Conservation (phyloP, 1,140 invertebrate genomes). For the Hyles euphorbiae region DNA sequence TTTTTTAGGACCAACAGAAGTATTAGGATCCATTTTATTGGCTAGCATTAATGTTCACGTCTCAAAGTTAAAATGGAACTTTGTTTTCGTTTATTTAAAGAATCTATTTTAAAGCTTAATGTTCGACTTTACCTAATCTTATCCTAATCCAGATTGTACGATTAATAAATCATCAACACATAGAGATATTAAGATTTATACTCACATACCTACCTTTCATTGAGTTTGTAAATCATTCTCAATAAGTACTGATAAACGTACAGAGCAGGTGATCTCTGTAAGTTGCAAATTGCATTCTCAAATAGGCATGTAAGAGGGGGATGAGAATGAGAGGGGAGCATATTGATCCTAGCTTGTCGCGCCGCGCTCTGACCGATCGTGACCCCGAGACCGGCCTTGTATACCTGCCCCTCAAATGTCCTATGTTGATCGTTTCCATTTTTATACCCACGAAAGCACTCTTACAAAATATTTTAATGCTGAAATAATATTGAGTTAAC, state of each 20-base stretch:
- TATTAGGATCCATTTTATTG: too few relatives aligned
- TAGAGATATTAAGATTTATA: too few relatives aligned
- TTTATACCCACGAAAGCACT: background rate
- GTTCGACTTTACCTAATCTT: too few relatives aligned
- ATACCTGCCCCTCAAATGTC: constrained; percentile 22
- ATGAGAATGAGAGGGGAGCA: constrained; percentile 35
- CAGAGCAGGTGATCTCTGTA: constrained; percentile 23
- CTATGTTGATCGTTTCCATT: constrained; percentile 6
- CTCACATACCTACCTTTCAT: too few relatives aligned
- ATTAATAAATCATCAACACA: too few relatives aligned
- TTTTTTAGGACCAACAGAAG: too few relatives aligned
- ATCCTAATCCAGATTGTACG: too few relatives aligned
- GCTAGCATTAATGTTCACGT: too few relatives aligned
- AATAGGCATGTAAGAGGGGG: constrained; percentile 23
- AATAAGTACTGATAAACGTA: background rate
- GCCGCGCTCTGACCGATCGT: constrained; percentile 59
- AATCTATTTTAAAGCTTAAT: too few relatives aligned
- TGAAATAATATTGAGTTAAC: background rate
- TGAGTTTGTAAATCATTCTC: too few relatives aligned
- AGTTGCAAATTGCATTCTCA: constrained; percentile 51
- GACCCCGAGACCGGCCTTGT: constrained; percentile 47
- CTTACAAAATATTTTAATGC: background rate
- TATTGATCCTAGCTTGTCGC: constrained; percentile 64
- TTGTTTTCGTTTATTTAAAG: too few relatives aligned
- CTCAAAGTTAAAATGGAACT: too few relatives aligned